These are phyloP conservation scores for Hylaeus volcanicus DNA, from an alignment of 1,140 invertebrate genomes.

Conservation along the genomic window DNA sequence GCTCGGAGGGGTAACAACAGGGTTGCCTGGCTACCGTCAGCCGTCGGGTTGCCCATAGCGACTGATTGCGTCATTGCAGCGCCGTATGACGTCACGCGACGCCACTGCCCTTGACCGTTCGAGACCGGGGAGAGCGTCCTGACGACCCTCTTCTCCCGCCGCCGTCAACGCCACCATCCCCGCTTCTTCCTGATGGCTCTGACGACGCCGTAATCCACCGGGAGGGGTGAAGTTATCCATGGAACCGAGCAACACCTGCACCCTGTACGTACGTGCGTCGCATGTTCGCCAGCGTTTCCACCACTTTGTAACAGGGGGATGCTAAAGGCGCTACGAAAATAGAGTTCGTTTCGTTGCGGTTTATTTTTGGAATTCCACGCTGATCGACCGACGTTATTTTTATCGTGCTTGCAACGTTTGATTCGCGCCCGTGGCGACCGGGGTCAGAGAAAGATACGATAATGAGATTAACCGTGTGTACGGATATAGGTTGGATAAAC, in stretches of 20 bases:
- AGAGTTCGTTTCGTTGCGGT: conserved; percentile 6
- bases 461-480: conserved; percentile 7
- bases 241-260: conserved; percentile 32
- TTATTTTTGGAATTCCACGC: conserved; percentile 34
- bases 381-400: conserved; percentile 32
- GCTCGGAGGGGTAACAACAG: conserved; percentile 46
- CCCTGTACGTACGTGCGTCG: not conserved
- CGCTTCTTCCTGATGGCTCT: not conserved
- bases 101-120: conserved; percentile 73
- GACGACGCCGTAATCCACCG: conserved; percentile 36
- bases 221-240: conserved; percentile 28
- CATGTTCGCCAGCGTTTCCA: not conserved
- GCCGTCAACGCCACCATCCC: not conserved
- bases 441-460: not conserved
- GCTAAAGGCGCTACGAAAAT: conserved; percentile 25
- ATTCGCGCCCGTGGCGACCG: not conserved
- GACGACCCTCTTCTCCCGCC: conserved; percentile 42
- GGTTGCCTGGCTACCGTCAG: conserved; percentile 71
- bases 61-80: conserved; percentile 74
- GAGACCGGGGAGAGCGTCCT: conserved; percentile 63
- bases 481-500: not conserved
- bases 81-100: conserved; percentile 70
- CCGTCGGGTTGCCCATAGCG: conserved; percentile 70
- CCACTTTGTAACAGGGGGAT: conserved; percentile 1
- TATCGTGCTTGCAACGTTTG: conserved; percentile 7